Evolutionary conservation across 2,113 vertebrate species (phyloP).

Genomic region (Poeciliopsis prolifica): DNA sequence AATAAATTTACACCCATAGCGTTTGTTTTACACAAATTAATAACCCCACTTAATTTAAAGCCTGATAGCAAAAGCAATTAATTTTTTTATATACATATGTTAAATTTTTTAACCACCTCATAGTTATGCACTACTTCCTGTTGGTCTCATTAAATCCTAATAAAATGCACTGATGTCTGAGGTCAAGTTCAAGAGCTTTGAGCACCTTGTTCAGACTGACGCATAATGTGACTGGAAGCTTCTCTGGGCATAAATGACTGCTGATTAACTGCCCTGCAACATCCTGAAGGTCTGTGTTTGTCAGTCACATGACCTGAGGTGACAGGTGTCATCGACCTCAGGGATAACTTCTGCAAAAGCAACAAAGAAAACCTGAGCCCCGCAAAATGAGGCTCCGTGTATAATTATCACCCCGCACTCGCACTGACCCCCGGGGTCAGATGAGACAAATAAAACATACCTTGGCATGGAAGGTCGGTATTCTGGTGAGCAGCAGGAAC

Average conservation of each 20-base stretch:
- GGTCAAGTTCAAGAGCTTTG: too few species aligned
- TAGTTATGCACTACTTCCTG: background rate
- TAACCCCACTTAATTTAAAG: background rate
- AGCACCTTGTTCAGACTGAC: too few species aligned
- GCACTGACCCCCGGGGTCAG: slow-evolving; percentile 31
- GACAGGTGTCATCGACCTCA: slow-evolving; percentile 75
- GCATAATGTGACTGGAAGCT: too few species aligned
- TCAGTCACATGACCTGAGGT: slow-evolving; percentile 36
- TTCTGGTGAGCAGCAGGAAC: slow-evolving; percentile 81
- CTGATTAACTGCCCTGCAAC: background rate
- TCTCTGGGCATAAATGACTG: background rate
- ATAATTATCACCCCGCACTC: slow-evolving; percentile 9
- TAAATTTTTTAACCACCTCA: background rate
- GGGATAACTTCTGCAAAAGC: slow-evolving; percentile 46
- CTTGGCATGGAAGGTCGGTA: slow-evolving; percentile 80
- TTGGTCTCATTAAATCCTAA: background rate
- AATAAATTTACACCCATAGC: background rate
- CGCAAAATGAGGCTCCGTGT: background rate
- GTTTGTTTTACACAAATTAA: background rate
- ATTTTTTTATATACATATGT: background rate
- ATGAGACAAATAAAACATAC: slow-evolving; percentile 55
- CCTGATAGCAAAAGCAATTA: background rate
- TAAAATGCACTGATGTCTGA: too few species aligned
- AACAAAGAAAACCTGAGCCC: background rate
- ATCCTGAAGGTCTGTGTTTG: background rate